Evolutionary conservation across 2,888 invertebrate species (phyloP).

Genomic region (Leistus spinibarbis): DNA sequence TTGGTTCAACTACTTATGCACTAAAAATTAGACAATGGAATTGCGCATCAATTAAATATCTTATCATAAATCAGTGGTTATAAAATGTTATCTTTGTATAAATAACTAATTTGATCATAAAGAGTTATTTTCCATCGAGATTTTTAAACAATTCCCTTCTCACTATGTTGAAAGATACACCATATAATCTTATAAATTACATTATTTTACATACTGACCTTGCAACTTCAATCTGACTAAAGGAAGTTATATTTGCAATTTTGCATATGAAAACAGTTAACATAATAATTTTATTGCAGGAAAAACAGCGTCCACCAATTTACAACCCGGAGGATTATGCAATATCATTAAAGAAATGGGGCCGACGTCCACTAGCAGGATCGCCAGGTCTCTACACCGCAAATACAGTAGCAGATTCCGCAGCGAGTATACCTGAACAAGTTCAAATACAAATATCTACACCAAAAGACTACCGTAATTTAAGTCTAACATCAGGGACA

Average conservation of each 20-base stretch:
- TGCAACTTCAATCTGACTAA: neutral
- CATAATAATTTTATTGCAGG: slow-evolving; percentile 58
- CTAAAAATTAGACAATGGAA: no score
- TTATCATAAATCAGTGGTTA: no score
- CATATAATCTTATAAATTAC: neutral
- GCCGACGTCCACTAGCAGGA: slow-evolving; percentile 64
- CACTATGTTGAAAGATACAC: neutral
- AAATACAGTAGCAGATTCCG: neutral
- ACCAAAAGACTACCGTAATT: slow-evolving; percentile 64
- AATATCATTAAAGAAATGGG: slow-evolving; percentile 79
- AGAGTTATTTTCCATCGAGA: no score
- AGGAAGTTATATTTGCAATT: no score
- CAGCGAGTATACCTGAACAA: neutral
- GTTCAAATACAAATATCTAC: neutral
- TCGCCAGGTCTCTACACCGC: slow-evolving; percentile 49
- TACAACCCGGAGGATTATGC: slow-evolving; percentile 92
- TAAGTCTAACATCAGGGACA: slow-evolving; percentile 67
- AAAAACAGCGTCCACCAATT: slow-evolving; percentile 84
- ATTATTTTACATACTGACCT: neutral
- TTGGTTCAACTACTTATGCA: no score
- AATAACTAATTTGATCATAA: no score
- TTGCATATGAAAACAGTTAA: no score
- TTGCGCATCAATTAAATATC: no score
- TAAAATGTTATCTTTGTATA: no score
- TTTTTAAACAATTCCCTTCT: no score